Conservation (phyloP, 2,113 vertebrate genomes). For the Centropristis striata region DNA sequence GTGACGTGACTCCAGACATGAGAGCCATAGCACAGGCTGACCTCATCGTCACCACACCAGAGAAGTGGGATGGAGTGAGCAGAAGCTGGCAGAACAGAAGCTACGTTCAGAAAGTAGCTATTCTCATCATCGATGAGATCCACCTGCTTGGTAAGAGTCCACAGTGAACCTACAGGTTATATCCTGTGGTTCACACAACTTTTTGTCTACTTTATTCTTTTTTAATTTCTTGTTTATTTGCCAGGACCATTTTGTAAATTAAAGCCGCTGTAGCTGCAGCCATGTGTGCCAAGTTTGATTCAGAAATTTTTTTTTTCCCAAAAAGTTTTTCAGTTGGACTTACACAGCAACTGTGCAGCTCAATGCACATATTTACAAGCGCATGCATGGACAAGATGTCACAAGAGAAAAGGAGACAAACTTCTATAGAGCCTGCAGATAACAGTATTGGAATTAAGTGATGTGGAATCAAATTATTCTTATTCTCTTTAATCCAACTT, state of each 20-base stretch:
- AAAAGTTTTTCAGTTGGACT: neutral
- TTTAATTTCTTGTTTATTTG: too few relatives aligned
- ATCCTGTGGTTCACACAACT: too few relatives aligned
- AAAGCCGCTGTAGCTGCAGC: too few relatives aligned
- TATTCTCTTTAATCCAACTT: too few relatives aligned
- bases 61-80: slow-evolving; percentile 99
- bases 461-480: too few relatives aligned
- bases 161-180: neutral
- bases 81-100: slow-evolving; percentile 98
- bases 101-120: slow-evolving; percentile 97
- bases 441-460: neutral
- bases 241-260: too few relatives aligned
- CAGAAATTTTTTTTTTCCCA: neutral
- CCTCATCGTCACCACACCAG: slow-evolving; percentile 97
- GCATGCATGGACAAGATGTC: neutral
- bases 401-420: neutral
- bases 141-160: slow-evolving; percentile 91
- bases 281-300: neutral
- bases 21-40: slow-evolving; percentile 95
- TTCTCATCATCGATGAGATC: slow-evolving; percentile 99
- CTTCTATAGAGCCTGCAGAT: neutral
- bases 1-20: slow-evolving; percentile 98
- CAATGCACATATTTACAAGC: too few relatives aligned
- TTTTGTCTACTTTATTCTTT: too few relatives aligned
- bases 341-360: neutral